Evolutionary conservation across 2,797 vertebrate species (phyloP).

Genomic region (Gobionotothen gibberifrons): DNA sequence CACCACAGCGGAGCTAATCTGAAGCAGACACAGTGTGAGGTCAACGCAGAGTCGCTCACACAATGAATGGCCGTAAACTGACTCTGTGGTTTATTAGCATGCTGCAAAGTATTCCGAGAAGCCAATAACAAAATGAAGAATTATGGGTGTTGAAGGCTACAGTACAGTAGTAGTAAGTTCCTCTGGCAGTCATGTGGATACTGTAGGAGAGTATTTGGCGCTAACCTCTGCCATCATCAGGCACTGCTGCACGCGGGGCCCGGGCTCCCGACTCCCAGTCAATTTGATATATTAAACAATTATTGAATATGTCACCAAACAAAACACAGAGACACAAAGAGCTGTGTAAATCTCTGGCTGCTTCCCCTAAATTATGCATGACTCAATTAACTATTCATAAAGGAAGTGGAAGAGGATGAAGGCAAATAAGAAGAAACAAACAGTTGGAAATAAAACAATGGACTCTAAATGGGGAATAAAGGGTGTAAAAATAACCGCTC

Average conservation of each 20-base stretch:
- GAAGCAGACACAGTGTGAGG: slow-evolving; percentile 32
- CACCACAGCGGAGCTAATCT: slow-evolving; percentile 40
- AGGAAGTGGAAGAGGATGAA: slow-evolving; percentile 61
- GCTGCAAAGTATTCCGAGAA: slow-evolving; percentile 52
- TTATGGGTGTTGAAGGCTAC: slow-evolving; percentile 48
- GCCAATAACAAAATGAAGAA: slow-evolving; percentile 65
- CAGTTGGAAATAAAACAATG: slow-evolving; percentile 69
- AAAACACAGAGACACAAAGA: slow-evolving; percentile 82
- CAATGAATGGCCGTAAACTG: slow-evolving; percentile 53
- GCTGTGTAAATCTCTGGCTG: slow-evolving; percentile 80
- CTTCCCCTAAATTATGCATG: slow-evolving; percentile 82
- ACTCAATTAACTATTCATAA: slow-evolving; percentile 80
- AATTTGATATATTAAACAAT: slow-evolving; percentile 86
- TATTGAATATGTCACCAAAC: slow-evolving; percentile 86
- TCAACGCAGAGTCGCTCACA: slow-evolving; percentile 32
- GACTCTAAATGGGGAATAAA: slow-evolving; percentile 51
- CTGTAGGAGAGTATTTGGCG: slow-evolving; percentile 41
- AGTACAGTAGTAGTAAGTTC: slow-evolving; percentile 36
- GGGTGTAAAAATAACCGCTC: slow-evolving; percentile 58
- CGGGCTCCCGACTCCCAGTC: slow-evolving; percentile 71
- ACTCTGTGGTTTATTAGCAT: slow-evolving; percentile 61
- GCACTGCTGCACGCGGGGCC: slow-evolving; percentile 36
- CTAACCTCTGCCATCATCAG: slow-evolving; percentile 54
- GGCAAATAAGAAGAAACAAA: slow-evolving; percentile 43
- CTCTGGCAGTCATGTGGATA: slow-evolving; percentile 37